phyloP scores from a whole-genome alignment of 2,888 invertebrate species.

The Abrostola triplasia region DNA sequence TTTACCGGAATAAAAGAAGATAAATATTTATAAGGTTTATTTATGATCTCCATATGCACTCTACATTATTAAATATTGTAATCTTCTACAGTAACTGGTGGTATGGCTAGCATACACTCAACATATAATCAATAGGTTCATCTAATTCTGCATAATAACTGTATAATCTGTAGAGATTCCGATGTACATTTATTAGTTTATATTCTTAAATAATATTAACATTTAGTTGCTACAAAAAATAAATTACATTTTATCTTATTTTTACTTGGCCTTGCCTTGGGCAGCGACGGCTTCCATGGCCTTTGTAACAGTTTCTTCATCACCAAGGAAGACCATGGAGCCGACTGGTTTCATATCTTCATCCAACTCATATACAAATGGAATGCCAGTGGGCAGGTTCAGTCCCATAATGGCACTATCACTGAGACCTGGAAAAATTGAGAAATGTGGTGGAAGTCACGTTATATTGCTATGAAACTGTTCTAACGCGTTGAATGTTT shows the following conservation, averaged over 20 bases:
- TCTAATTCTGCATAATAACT: conserved; percentile 36
- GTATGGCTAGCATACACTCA: conserved; percentile 48
- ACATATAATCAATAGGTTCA: conserved; percentile 25
- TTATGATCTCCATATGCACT: conserved; percentile 21
- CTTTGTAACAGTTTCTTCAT: conserved; percentile 92
- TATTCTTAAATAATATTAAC: conserved; percentile 8
- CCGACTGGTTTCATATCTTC: conserved; percentile 91
- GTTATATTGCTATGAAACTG: no score
- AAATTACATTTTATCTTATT: conserved; percentile 24
- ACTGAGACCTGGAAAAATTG: conserved; percentile 86
- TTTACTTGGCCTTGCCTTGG: conserved; percentile 92
- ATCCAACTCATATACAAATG: conserved; percentile 93
- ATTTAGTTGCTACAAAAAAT: conserved; percentile 33
- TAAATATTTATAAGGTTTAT: conserved; percentile 29
- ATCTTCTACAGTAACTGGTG: conserved; percentile 21
- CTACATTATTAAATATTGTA: conserved; percentile 28
- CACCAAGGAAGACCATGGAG: conserved; percentile 93
- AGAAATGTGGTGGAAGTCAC: no score
- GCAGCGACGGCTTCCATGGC: conserved; percentile 94
- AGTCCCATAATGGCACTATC: conserved; percentile 92
- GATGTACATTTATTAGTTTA: conserved; percentile 14
- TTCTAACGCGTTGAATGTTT: no score
- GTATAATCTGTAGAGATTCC: conserved; percentile 41
- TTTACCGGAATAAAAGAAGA: conserved; percentile 71
- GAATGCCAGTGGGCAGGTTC: conserved; percentile 94